phyloP scores from a whole-genome alignment of 2,888 invertebrate genomes.

The Pristionchus fissidentatus region DNA sequence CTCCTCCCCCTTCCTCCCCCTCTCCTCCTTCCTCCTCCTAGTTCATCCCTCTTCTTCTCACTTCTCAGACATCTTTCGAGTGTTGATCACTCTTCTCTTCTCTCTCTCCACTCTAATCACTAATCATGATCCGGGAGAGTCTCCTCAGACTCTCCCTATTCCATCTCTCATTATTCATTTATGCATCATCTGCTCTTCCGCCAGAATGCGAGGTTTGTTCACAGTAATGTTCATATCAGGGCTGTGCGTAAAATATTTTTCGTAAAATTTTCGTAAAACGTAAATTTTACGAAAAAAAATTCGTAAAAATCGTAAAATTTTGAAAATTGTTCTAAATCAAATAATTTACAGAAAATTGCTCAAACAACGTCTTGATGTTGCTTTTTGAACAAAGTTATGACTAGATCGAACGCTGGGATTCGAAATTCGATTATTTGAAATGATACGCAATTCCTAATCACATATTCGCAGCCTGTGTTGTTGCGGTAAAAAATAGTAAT shows the following conservation, averaged over 20 bases:
- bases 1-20: conserved; percentile 13
- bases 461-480: too few relatives aligned
- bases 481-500: too few relatives aligned
- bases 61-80: too few relatives aligned
- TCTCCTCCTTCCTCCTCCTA: not conserved
- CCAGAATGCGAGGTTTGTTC: conserved; percentile 29
- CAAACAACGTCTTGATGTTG: too few relatives aligned
- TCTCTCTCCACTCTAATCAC: not conserved
- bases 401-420: too few relatives aligned
- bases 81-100: conserved; percentile 34
- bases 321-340: not conserved
- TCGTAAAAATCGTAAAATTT: not conserved
- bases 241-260: too few relatives aligned
- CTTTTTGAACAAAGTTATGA: too few relatives aligned
- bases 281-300: too few relatives aligned
- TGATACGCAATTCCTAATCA: too few relatives aligned
- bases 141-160: conserved; percentile 34
- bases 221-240: not conserved
- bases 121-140: conserved; percentile 33
- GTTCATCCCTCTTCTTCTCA: not conserved
- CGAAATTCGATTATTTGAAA: too few relatives aligned
- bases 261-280: not conserved
- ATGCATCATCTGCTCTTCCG: not conserved
- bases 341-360: too few relatives aligned
- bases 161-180: not conserved